Evolutionary conservation across 2,797 vertebrate genomes (phyloP).

Genomic region (Tapirus indicus): DNA sequence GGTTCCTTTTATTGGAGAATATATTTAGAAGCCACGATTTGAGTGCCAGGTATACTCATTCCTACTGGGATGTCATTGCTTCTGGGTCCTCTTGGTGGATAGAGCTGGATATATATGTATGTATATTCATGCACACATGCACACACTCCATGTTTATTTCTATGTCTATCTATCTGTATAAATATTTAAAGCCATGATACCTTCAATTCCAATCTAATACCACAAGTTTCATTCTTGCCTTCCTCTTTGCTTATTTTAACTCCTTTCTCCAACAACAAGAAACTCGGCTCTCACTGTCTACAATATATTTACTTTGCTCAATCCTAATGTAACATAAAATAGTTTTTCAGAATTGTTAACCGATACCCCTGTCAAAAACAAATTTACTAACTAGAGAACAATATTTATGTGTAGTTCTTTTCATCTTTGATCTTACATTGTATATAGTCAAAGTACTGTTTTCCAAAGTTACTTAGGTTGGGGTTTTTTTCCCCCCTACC

Average conservation of each 20-base stretch:
- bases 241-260: not conserved
- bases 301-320: not conserved
- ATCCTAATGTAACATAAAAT: not conserved
- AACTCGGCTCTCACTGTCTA: not conserved
- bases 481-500: not conserved
- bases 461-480: slow-evolving; percentile 7
- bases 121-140: not conserved
- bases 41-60: not conserved
- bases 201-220: not conserved
- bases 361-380: not conserved
- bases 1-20: slow-evolving; percentile 25
- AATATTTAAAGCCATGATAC: not conserved
- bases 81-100: not conserved
- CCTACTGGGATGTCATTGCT: not conserved
- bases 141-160: not conserved
- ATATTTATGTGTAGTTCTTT: not conserved
- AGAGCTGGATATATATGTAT: not conserved
- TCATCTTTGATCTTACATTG: not conserved
- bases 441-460: not conserved
- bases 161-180: not conserved
- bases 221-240: not conserved
- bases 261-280: not conserved
- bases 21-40: slow-evolving; percentile 28
- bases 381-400: not conserved
- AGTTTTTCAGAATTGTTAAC: not conserved